phyloP scores from a whole-genome alignment of 2,888 invertebrate genomes.

The Drosophila engyochracea region DNA sequence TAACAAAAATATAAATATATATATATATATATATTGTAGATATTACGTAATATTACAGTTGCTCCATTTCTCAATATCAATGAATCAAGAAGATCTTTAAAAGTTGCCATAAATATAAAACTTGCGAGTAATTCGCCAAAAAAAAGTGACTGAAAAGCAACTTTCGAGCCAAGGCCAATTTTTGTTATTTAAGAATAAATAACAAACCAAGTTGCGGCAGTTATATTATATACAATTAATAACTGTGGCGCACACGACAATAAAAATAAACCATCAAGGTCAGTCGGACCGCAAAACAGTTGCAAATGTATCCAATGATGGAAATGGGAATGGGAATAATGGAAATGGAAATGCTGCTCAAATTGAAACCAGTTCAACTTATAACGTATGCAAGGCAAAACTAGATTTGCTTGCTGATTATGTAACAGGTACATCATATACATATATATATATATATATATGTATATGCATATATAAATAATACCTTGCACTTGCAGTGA shows the following conservation, averaged over 20 bases:
- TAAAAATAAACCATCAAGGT: constrained; percentile 48
- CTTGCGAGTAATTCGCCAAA: not conserved
- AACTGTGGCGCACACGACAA: constrained; percentile 24
- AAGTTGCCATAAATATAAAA: not conserved
- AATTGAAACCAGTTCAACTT: constrained; percentile 63
- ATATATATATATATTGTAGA: not conserved
- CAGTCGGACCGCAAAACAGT: constrained; percentile 27
- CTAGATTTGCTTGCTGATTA: not conserved
- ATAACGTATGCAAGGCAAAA: not conserved
- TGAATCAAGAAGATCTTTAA: not conserved
- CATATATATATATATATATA: not conserved
- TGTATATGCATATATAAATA: not conserved
- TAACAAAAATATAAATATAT: not conserved
- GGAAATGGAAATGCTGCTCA: constrained; percentile 14
- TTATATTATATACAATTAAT: constrained; percentile 40
- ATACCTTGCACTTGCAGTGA: not conserved
- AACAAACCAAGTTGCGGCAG: constrained; percentile 47
- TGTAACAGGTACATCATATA: constrained; percentile 1
- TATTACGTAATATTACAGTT: constrained; percentile 12
- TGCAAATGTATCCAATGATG: constrained; percentile 27
- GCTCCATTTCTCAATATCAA: not conserved
- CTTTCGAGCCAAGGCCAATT: constrained; percentile 56
- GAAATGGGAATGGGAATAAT: not conserved
- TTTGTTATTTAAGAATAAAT: constrained; percentile 51
- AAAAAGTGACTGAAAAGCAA: not conserved